Evolutionary conservation across 2,888 invertebrate species (phyloP), one percentile per base, ranked within the genome.

Genomic region (Caenorhabditis parvicauda): DNA sequence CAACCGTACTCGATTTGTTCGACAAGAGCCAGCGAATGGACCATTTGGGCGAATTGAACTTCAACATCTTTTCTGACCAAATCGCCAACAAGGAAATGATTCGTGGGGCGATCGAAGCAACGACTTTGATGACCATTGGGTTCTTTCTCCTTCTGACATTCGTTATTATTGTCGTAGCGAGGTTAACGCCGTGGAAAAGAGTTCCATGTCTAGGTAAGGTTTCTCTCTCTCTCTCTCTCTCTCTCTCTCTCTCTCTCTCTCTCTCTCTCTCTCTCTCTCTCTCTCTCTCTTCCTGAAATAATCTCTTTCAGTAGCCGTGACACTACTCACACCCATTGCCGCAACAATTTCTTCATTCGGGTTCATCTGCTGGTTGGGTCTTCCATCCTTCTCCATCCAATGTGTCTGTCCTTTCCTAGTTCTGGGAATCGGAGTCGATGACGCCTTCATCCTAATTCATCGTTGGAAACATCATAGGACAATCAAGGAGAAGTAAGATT

Each of bases 41-140:
- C 21, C 45, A 56, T n/a, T 48, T 56, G 9, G 25, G 45, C 14
- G 21, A 38, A 17, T 64, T 79, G 7, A 59, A 73, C 24, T 75
- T 77, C 52, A 71, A 75, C 27, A 72, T 79, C 38, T 79, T 79
- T 54, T 72, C 73, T 24, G 79, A 79, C 46, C 73, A 72, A 54
- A 70, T 79, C 7, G 77, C 79, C 7, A 80, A 80, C 48, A 57
- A 65, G 38, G 79, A 79, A 46, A 80, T 79, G 79, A 67, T 80
- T 27, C 63, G 79, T 27, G 79, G 79, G 28, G 79, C 79, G 5
- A 62, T 78, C 24, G 78, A 79, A 59, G 79, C 79, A 0, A 80
- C 76, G 3, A 64, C 64, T 6, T 59, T 80, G 21, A 79, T 79
- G 79, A 64, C 73, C 6, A 75, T 80, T 43, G 79, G 79, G 7